phyloP scores from a whole-genome alignment of 2,888 invertebrate genomes.

The Selenia dentaria region DNA sequence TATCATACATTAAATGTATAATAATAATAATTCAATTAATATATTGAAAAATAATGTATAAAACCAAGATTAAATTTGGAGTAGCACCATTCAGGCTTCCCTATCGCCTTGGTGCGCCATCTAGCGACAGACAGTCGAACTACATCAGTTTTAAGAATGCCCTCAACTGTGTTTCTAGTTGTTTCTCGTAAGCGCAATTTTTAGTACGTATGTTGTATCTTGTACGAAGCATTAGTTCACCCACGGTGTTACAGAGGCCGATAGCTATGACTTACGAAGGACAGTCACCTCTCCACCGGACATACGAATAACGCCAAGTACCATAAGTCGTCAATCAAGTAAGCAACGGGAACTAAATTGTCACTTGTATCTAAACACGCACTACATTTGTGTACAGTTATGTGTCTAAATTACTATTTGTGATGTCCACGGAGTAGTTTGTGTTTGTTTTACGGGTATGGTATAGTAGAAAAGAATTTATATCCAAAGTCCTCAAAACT shows the following conservation, averaged over 20 bases:
- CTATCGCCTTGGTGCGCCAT: conserved; percentile 8
- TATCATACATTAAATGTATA: no score
- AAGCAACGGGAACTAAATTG: conserved; percentile 40
- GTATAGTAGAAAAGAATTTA: no score
- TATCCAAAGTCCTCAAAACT: no score
- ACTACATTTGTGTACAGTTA: conserved; percentile 10
- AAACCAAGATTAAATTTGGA: no score
- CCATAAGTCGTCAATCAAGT: conserved; percentile 57
- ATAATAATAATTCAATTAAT: no score
- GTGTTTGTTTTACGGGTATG: no score
- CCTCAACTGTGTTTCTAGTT: no score
- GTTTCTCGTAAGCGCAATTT: not conserved
- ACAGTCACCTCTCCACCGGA: conserved; percentile 54
- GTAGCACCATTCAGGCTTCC: no score
- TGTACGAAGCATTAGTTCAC: conserved; percentile 9
- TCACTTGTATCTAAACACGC: conserved; percentile 25
- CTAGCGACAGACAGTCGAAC: conserved; percentile 18
- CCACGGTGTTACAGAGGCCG: conserved; percentile 60
- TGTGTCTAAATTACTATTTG: not conserved
- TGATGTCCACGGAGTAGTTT: conserved; percentile 4
- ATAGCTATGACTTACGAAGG: conserved; percentile 51
- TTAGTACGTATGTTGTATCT: not conserved
- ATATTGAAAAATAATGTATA: no score
- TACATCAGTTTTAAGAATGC: not conserved
- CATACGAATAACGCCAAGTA: conserved; percentile 50